Percentiles rank a stretch among this genome's conserved stretches.
Conservation (phyloP, 2,888 invertebrate genomes). For the Galeruca laticollis region DNA sequence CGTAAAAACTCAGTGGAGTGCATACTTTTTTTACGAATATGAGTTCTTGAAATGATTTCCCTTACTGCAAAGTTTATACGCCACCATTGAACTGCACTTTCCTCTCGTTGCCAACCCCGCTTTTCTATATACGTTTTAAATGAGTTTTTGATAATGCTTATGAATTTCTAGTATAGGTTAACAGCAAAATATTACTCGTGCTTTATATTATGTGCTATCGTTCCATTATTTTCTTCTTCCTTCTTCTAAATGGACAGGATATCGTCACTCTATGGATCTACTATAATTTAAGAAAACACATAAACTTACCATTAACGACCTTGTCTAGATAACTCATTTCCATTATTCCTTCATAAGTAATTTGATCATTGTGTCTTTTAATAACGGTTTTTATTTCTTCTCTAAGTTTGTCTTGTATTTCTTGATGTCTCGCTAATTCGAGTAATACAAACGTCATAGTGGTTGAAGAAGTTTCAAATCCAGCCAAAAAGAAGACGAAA, state of each 20-base stretch:
- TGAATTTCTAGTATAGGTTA: no score
- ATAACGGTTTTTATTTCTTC: conserved; percentile 47
- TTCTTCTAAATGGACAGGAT: background rate
- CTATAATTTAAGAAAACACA: background rate
- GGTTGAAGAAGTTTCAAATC: conserved; percentile 54
- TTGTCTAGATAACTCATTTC: conserved; percentile 62
- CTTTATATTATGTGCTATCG: no score
- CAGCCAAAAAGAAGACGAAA: conserved; percentile 51
- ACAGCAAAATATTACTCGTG: no score
- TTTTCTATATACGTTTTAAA: no score
- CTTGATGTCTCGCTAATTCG: conserved; percentile 49
- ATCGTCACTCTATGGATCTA: background rate
- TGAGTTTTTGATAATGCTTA: no score
- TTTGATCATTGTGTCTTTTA: conserved; percentile 42
- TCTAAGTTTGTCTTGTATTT: conserved; percentile 50
- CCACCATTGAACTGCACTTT: no score
- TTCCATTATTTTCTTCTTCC: no score
- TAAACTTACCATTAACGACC: conserved; percentile 61
- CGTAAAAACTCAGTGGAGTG: no score
- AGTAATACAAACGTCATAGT: conserved; percentile 52
- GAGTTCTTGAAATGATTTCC: no score
- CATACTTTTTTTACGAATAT: no score
- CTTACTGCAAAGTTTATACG: no score
- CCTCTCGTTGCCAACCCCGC: no score
- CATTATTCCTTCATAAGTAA: conserved; percentile 50